Conservation (phyloP, 2,113 vertebrate genomes). For the Morphnarchus princeps region DNA sequence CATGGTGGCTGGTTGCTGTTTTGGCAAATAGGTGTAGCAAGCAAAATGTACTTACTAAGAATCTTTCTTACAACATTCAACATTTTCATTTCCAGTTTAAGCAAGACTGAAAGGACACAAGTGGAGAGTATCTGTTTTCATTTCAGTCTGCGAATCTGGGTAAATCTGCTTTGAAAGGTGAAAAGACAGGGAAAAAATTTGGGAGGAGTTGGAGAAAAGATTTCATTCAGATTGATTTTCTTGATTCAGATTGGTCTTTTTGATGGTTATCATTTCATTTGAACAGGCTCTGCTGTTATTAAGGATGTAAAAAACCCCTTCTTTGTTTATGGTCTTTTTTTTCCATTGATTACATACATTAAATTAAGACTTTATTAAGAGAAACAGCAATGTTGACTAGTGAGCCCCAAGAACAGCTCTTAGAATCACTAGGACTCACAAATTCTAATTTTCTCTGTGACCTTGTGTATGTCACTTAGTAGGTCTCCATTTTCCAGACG, state of each 20-base stretch:
- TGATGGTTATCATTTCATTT: neutral
- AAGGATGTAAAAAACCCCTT: neutral
- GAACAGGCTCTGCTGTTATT: neutral
- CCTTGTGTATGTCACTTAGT: neutral
- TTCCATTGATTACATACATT: neutral
- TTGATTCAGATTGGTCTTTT: neutral
- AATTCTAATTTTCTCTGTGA: neutral
- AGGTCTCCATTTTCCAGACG: neutral
- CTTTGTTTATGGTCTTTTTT: neutral
- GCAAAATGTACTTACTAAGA: neutral
- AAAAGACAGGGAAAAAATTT: neutral
- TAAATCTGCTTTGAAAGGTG: neutral
- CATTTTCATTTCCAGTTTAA: neutral
- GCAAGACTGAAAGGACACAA: neutral
- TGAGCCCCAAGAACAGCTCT: neutral
- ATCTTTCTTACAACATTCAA: neutral
- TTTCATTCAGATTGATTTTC: neutral
- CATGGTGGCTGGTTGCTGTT: neutral
- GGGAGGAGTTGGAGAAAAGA: neutral
- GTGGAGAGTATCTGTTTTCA: neutral
- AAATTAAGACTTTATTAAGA: neutral
- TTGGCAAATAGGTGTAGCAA: neutral
- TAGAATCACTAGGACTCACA: neutral
- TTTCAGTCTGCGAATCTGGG: neutral
- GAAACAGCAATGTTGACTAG: neutral